These are phyloP conservation scores for Pyrocephalus nanus DNA, from an alignment of 2,797 vertebrate species.

Conservation along the genomic window DNA sequence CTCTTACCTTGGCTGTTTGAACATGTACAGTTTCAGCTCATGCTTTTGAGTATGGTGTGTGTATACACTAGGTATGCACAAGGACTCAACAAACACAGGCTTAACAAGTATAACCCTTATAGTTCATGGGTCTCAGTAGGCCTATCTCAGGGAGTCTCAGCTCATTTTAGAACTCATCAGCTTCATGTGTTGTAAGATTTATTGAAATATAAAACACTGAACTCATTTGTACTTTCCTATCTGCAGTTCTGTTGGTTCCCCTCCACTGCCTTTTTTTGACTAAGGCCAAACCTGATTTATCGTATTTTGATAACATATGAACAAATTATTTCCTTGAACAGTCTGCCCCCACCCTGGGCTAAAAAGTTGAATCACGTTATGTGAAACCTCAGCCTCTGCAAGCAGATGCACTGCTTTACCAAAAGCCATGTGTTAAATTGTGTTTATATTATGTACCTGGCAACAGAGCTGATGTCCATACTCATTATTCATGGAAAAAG, in stretches of 20 bases:
- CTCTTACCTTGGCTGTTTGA: not conserved
- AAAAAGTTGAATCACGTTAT: slow-evolving; percentile 66
- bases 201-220: slow-evolving; percentile 74
- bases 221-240: slow-evolving; percentile 67
- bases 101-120: slow-evolving; percentile 38
- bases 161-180: slow-evolving; percentile 73
- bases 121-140: slow-evolving; percentile 54
- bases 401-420: slow-evolving; percentile 66
- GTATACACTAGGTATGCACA: not conserved
- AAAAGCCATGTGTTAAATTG: slow-evolving; percentile 72
- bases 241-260: slow-evolving; percentile 51
- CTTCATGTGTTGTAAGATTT: slow-evolving; percentile 67
- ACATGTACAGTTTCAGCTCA: not conserved
- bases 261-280: slow-evolving; percentile 32
- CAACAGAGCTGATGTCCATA: slow-evolving; percentile 77
- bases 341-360: slow-evolving; percentile 65
- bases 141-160: slow-evolving; percentile 60
- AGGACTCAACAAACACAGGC: slow-evolving; percentile 34
- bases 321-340: slow-evolving; percentile 72
- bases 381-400: slow-evolving; percentile 66
- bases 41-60: not conserved
- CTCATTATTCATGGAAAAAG: slow-evolving; percentile 79
- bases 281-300: slow-evolving; percentile 69
- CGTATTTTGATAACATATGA: slow-evolving; percentile 78
- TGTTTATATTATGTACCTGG: slow-evolving; percentile 80